phyloP scores from a whole-genome alignment of 2,113 vertebrate species.

The Amazona vittata region DNA sequence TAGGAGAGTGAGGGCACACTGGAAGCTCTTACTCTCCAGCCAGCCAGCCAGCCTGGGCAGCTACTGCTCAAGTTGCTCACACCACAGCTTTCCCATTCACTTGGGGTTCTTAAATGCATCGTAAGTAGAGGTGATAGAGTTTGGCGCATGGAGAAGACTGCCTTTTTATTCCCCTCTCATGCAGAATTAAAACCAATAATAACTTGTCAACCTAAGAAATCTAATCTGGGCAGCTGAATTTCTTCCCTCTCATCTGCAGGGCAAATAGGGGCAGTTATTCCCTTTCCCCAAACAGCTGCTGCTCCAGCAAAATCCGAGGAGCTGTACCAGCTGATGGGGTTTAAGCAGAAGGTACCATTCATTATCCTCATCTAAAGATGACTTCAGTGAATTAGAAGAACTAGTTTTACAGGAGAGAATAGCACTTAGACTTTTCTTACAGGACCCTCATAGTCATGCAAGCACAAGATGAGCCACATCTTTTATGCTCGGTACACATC shows the following conservation, averaged over 20 bases:
- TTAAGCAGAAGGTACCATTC: background rate
- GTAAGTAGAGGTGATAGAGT: background rate
- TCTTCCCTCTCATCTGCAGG: background rate
- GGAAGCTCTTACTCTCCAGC: background rate
- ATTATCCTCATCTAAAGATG: background rate
- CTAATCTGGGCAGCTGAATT: background rate
- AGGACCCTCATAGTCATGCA: background rate
- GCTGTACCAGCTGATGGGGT: background rate
- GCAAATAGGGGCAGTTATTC: background rate
- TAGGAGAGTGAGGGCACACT: background rate
- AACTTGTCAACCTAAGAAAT: background rate
- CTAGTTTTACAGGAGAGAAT: background rate
- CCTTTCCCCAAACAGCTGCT: background rate
- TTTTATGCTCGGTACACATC: background rate
- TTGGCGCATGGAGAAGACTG: background rate
- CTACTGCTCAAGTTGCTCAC: background rate
- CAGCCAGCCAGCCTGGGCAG: background rate
- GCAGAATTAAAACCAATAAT: background rate
- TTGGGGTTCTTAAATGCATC: background rate
- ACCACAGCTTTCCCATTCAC: background rate
- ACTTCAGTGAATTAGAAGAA: background rate
- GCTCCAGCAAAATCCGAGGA: background rate
- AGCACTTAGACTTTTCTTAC: background rate
- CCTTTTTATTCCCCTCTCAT: background rate
- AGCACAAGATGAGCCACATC: background rate